A percentile compares a stretch with the other conserved stretches of the same genome.
These are phyloP conservation scores for Philhelius pedissequus DNA, from an alignment of 2,888 invertebrate genomes.

Conservation along the genomic window DNA sequence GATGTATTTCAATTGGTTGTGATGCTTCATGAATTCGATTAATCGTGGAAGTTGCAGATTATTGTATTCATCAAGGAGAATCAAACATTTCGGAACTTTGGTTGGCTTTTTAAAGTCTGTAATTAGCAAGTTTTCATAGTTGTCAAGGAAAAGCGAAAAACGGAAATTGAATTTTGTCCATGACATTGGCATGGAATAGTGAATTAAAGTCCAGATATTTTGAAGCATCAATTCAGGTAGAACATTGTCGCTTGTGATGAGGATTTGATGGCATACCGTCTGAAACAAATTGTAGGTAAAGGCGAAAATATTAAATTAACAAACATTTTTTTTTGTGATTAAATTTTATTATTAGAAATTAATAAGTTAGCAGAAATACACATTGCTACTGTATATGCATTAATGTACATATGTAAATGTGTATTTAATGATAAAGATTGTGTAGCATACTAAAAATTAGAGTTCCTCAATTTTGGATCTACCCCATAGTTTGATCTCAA, in stretches of 20 bases:
- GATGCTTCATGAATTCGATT: constrained; percentile 80
- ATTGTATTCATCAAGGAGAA: constrained; percentile 82
- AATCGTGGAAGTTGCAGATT: constrained; percentile 82
- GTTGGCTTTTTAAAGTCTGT: constrained; percentile 55
- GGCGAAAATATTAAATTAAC: too few species aligned
- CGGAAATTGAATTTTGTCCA: constrained; percentile 86
- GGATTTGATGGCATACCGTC: constrained; percentile 74
- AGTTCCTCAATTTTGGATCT: too few species aligned
- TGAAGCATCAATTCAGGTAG: constrained; percentile 83
- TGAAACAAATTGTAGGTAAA: constrained; percentile 32
- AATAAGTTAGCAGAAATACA: too few species aligned
- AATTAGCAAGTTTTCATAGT: constrained; percentile 78
- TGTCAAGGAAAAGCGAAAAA: constrained; percentile 84
- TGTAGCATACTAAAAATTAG: too few species aligned
- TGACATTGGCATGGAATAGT: constrained; percentile 84
- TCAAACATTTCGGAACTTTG: constrained; percentile 76
- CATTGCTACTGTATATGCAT: too few species aligned
- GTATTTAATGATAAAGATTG: too few species aligned
- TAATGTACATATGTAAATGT: too few species aligned
- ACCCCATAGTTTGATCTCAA: too few species aligned
- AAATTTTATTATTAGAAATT: too few species aligned
- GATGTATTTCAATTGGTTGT: constrained; percentile 71
- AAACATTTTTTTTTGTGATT: too few species aligned
- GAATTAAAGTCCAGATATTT: constrained; percentile 84
- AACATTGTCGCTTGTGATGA: constrained; percentile 86